phyloP scores from a whole-genome alignment of 37 sponge, comb jelly and placozoan species.

The Cladorhizidae sp. region DNA sequence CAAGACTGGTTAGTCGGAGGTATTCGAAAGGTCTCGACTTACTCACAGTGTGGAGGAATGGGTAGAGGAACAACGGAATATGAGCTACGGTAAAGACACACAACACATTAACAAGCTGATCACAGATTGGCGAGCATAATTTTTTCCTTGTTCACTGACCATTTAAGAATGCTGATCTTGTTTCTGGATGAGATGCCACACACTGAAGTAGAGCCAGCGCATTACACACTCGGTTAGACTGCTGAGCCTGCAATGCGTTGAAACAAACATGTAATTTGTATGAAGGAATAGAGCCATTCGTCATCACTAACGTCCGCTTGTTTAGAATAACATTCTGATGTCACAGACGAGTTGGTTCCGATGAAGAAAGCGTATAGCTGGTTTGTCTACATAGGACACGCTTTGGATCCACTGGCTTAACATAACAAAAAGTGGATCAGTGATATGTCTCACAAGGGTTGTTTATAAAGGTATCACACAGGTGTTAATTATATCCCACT shows the following conservation, averaged over 20 bases:
- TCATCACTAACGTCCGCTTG: too few species aligned
- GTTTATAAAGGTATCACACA: too few species aligned
- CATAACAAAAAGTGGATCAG: too few species aligned
- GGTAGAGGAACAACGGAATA: conserved; percentile 95
- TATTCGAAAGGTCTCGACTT: conserved; percentile 95
- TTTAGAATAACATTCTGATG: too few species aligned
- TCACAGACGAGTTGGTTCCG: too few species aligned
- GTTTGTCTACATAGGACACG: too few species aligned
- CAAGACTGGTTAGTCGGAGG: conserved; percentile 93
- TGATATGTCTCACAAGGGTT: too few species aligned
- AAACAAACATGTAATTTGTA: too few species aligned
- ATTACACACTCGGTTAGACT: conserved; percentile 98
- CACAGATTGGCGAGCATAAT: background rate
- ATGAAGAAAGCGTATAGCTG: too few species aligned
- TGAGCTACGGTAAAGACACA: conserved; percentile 53
- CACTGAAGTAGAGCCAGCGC: conserved; percentile 96
- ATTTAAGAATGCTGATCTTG: conserved; percentile 86
- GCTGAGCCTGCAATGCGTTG: conserved; percentile 78
- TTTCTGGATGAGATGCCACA: conserved; percentile 97
- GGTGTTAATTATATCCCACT: too few species aligned
- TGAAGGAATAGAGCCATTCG: too few species aligned
- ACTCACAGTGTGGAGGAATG: conserved; percentile 95
- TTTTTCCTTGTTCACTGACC: conserved; percentile 36
- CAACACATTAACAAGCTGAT: background rate
- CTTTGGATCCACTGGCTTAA: too few species aligned